A percentile compares a stretch with the other conserved stretches of the same genome.
Evolutionary conservation across 2,797 vertebrate species (phyloP).

Genomic region (Phaenicophaeus curvirostris): DNA sequence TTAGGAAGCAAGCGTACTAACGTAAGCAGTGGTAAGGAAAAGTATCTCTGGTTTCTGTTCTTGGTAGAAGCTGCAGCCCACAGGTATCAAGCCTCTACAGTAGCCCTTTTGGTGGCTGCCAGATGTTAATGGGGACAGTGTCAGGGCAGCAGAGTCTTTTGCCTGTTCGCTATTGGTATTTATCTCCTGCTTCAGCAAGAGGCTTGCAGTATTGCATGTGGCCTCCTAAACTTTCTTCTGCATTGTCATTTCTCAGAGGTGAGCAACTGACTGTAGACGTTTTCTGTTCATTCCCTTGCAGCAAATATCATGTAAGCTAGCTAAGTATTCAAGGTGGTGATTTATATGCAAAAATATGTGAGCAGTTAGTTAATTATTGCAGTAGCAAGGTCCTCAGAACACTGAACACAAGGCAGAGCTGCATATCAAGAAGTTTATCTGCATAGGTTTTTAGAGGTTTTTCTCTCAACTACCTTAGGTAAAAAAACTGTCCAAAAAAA

Average conservation of each 20-base stretch:
- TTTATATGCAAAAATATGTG: background rate
- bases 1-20: background rate
- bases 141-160: background rate
- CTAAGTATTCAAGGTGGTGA: background rate
- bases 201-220: background rate
- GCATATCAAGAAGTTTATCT: background rate
- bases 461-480: background rate
- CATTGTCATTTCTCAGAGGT: background rate
- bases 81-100: background rate
- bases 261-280: background rate
- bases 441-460: background rate
- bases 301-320: background rate
- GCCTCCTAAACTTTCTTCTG: background rate
- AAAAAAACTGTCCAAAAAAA: background rate
- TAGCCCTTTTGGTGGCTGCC: background rate
- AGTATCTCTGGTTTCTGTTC: background rate
- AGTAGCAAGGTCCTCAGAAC: background rate
- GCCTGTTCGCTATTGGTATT: background rate
- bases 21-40: accelerated
- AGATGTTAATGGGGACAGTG: background rate
- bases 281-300: background rate
- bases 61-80: background rate
- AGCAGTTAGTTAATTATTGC: background rate
- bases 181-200: background rate
- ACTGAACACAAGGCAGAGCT: background rate